Conservation (phyloP, 1,140 invertebrate genomes). For the Ceratina australensis region DNA sequence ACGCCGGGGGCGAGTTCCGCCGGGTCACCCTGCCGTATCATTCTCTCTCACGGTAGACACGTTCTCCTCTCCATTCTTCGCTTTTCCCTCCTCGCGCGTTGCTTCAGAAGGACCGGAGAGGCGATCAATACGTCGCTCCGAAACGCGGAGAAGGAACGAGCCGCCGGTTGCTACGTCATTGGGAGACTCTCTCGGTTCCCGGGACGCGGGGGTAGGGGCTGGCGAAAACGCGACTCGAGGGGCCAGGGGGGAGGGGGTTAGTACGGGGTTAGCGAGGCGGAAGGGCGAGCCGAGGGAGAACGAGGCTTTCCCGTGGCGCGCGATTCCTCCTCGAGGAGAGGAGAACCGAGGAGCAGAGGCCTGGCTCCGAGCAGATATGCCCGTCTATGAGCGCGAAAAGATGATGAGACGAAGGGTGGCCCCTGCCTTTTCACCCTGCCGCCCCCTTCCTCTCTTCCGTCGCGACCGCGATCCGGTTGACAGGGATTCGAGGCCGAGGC, state of each 20-base stretch:
- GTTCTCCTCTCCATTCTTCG: slow-evolving; percentile 56
- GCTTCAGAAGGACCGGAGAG: slow-evolving; percentile 66
- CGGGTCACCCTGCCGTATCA: slow-evolving; percentile 5
- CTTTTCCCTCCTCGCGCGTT: slow-evolving; percentile 55
- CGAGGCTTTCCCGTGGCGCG: slow-evolving; percentile 64
- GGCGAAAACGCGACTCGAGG: slow-evolving; percentile 8
- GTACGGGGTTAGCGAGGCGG: slow-evolving; percentile 47
- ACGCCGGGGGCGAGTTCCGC: slow-evolving; percentile 22
- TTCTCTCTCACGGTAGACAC: slow-evolving; percentile 41
- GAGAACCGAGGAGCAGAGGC: slow-evolving; percentile 24
- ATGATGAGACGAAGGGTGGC: slow-evolving; percentile 76
- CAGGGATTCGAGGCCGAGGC: slow-evolving; percentile 66
- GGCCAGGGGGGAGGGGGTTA: slow-evolving; percentile 29
- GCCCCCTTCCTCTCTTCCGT: slow-evolving; percentile 34
- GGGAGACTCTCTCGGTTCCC: slow-evolving; percentile 51
- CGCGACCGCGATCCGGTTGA: slow-evolving; percentile 65
- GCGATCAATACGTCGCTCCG: slow-evolving; percentile 76
- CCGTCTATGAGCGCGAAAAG: slow-evolving; percentile 74
- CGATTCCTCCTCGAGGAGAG: slow-evolving; percentile 59
- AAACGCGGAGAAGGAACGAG: slow-evolving; percentile 68
- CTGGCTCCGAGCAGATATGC: slow-evolving; percentile 67
- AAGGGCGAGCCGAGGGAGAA: slow-evolving; percentile 53
- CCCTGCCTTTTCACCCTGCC: slow-evolving; percentile 55
- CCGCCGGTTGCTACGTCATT: slow-evolving; percentile 52
- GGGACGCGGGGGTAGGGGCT: slow-evolving; percentile 47